Evolutionary conservation across 2,113 vertebrate genomes (phyloP).

Genomic region (Saccopteryx leptura): DNA sequence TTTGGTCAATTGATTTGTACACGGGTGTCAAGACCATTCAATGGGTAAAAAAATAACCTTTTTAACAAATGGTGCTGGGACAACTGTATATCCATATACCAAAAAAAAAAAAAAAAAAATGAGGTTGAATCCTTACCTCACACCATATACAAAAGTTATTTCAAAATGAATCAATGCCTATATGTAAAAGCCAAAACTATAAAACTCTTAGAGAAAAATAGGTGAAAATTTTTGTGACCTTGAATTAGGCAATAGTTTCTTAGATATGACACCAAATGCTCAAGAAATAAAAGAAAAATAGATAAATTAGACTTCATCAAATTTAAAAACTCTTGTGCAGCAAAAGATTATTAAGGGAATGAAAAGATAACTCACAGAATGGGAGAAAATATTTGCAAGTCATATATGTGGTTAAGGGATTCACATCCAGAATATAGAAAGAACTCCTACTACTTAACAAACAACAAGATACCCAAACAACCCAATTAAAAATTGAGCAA

Average conservation of each 20-base stretch:
- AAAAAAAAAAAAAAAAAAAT: constrained; percentile 35
- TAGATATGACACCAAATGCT: background rate
- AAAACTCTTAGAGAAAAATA: constrained; percentile 48
- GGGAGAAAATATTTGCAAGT: background rate
- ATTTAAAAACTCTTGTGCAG: background rate
- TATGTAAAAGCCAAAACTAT: background rate
- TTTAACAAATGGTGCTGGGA: background rate
- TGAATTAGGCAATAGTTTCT: background rate
- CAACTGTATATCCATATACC: background rate
- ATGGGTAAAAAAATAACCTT: background rate
- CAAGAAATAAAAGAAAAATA: background rate
- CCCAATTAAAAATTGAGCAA: background rate
- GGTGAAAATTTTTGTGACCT: background rate
- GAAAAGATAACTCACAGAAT: constrained; percentile 3
- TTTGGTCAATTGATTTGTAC: background rate
- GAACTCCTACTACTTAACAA: background rate
- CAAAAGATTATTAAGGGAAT: constrained; percentile 38
- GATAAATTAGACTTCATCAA: background rate
- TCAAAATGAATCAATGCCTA: constrained; percentile 9
- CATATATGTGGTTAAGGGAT: background rate
- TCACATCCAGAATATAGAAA: constrained; percentile 9
- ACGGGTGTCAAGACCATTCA: background rate
- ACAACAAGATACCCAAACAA: background rate
- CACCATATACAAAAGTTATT: background rate
- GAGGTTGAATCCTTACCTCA: background rate